Percentiles rank a stretch among this genome's conserved stretches.
phyloP scores from a whole-genome alignment of 2,888 invertebrate genomes.

The Chymomyza fuscimana region DNA sequence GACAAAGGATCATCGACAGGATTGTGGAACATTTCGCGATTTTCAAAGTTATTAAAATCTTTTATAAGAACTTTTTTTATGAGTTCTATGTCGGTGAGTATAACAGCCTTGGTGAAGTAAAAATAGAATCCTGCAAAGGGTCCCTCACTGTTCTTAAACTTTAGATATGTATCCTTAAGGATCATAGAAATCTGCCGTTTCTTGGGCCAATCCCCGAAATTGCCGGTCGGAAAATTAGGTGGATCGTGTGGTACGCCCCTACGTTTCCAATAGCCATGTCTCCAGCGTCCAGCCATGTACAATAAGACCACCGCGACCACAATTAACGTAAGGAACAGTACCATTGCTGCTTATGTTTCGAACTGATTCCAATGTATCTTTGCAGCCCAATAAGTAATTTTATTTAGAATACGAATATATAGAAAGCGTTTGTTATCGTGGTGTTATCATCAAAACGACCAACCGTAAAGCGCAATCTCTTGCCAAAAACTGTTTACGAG shows the following conservation, averaged over 20 bases:
- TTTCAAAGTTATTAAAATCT: constrained; percentile 57
- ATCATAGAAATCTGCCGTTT: neutral
- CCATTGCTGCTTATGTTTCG: neutral
- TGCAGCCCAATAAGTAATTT: neutral
- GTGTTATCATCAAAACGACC: too few species aligned
- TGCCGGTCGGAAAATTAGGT: constrained; percentile 39
- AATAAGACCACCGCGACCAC: neutral
- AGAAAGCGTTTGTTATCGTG: too few species aligned
- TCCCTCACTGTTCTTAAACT: constrained; percentile 39
- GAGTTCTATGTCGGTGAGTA: constrained; percentile 52
- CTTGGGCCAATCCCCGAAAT: constrained; percentile 34
- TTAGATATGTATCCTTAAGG: constrained; percentile 44
- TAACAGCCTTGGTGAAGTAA: constrained; percentile 30
- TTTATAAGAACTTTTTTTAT: constrained; percentile 50
- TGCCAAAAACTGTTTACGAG: too few species aligned
- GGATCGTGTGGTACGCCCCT: constrained; percentile 42
- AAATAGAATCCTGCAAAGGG: constrained; percentile 55
- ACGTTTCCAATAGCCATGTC: constrained; percentile 38
- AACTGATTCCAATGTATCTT: neutral
- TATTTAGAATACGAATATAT: too few species aligned
- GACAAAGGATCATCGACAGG: constrained; percentile 70
- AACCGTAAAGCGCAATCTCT: too few species aligned
- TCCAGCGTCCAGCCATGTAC: neutral
- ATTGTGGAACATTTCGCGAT: constrained; percentile 53
- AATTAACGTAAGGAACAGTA: neutral